Evolutionary conservation across 2,888 invertebrate genomes (phyloP), one percentile per base, ranked within the genome.

Genomic region (Xylota segnis): DNA sequence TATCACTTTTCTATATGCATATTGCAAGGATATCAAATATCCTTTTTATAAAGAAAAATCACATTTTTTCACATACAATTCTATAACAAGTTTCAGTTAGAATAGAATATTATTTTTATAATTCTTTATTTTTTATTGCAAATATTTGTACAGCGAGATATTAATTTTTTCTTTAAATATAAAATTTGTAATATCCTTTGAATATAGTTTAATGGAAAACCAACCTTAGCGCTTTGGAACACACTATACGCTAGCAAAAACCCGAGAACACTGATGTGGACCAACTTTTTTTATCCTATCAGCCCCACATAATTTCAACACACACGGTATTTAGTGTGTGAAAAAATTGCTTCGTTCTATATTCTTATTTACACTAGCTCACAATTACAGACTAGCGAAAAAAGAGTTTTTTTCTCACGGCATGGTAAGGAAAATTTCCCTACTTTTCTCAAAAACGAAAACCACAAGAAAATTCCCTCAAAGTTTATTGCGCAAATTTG

Each of bases 181-280:
- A 50, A 59, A 66, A 37, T 54, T 52, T 32, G 40, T 63, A 65
- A 76, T 81, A 86, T 72, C 50, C 75, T 84, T 79, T 27, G 29
- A 59, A 34, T 81, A 79, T 56, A 72, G 54, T 7, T 43, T 14
- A 37, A 74, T 43, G 65, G 58, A 88, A 84, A 89, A 92, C 92
- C 90, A 91, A 92, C 92, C 92, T 92, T 92, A 92, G 92, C 92
- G 92, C 76, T 92, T 92, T 90, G 90, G 91, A 92, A 91, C 92
- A 92, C 92, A 92, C 92, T 92, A 92, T 91, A 92, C 93, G 91
- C 91, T 91, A 92, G 91, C 91, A 92, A 92, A 92, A 92, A 92
- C 92, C 92, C 92, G 92, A 93, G 92, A 92, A 92, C 93, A 92
- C 92, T 92, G 93, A 92, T 91, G 91, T 90, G 90, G 90, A 91